Evolutionary conservation across 1,140 invertebrate genomes (phyloP).

Genomic region (Geopemphigus sp.): DNA sequence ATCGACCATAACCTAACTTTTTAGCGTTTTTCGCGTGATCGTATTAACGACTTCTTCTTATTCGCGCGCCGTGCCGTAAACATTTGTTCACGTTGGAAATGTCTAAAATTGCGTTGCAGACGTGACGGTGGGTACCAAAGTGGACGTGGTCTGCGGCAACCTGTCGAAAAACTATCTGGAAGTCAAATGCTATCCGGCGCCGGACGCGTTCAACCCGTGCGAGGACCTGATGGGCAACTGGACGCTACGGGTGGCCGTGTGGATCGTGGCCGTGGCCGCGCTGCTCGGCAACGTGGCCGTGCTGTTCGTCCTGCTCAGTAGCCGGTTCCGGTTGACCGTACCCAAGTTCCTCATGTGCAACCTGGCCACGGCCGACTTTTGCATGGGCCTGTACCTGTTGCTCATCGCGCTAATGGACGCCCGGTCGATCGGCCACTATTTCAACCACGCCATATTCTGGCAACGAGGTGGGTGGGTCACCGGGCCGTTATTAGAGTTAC

Average conservation of each 20-base stretch:
- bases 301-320: slow-evolving; percentile 59
- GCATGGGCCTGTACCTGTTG: slow-evolving; percentile 67
- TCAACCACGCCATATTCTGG: slow-evolving; percentile 68
- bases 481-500: too few species aligned
- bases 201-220: slow-evolving; percentile 91
- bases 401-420: slow-evolving; percentile 65
- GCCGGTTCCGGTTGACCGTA: slow-evolving; percentile 57
- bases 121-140: background rate
- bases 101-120: background rate
- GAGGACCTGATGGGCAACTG: slow-evolving; percentile 97
- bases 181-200: slow-evolving; percentile 72
- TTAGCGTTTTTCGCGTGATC: too few species aligned
- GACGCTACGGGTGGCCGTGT: slow-evolving; percentile 92
- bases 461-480: slow-evolving; percentile 61
- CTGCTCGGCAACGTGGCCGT: slow-evolving; percentile 69
- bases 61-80: too few species aligned
- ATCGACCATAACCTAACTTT: too few species aligned
- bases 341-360: slow-evolving; percentile 71
- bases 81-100: too few species aligned
- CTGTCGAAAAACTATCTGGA: slow-evolving; percentile 57
- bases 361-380: slow-evolving; percentile 66
- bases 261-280: slow-evolving; percentile 94
- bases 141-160: slow-evolving; percentile 60
- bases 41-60: too few species aligned
- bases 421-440: slow-evolving; percentile 65